Base-by-base conservation (phyloP, 2,113 vertebrate genomes). In the Cheirogaleus medius region DNA sequence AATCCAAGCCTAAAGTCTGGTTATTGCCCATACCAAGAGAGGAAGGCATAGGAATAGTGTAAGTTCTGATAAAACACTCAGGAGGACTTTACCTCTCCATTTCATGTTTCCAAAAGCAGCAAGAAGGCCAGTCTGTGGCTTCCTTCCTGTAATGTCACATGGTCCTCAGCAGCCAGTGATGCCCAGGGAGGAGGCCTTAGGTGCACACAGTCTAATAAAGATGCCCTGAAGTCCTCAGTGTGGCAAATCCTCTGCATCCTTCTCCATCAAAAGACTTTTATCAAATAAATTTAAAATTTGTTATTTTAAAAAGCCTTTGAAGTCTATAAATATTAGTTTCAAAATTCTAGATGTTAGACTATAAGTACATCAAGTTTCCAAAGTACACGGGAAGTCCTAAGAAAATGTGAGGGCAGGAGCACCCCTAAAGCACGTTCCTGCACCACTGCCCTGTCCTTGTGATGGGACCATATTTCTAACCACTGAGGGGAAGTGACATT, bases 1-100 rank as follows among this genome's bases (percentile, higher is more conserved):
- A 68, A 20, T n/a, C 34, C 37, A 8, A 68, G 34, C 25, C 21
- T 60, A 60, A 60, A 60, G 58, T 60, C 58, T 10, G 21, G 58
- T 60, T 27, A 27, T 11, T 60, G 3, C 23, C 58, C 17, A 8
- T 4, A n/a, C 66, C 34, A 0, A 18, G 8, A 2, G 4, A n/a
- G 17, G 66, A n/a, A 68, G 17, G 34, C 34, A 9, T 17, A 4
- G 7, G 17, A 18, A 18, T 37, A 68, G 34, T 17, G n/a, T 34
- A n/a, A 68, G 32, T 68, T 68, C 17, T 60, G 21, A 60, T 27
- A 8, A 68, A n/a, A 68, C 17, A 17, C n/a, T 8, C 18, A 60
- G 58, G 58, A 60, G 10, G 58, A 60, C 34, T 68, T 8, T 56
- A 6, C 20, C 54, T 56, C 34, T 37, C 66, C 34, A 20, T 18